phyloP scores from a whole-genome alignment of 2,888 invertebrate genomes.

The Empis stercorea region DNA sequence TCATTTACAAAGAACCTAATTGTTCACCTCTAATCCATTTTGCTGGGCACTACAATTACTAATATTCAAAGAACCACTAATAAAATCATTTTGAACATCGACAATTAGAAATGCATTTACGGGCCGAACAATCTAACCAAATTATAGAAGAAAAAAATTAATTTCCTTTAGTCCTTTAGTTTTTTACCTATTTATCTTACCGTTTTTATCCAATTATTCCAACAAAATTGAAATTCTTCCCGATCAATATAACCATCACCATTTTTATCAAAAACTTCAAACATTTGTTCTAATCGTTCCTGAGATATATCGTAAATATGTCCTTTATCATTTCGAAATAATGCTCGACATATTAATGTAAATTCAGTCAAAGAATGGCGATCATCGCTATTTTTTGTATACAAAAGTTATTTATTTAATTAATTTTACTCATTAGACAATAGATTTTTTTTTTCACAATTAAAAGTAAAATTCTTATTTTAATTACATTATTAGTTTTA shows the following conservation, averaged over 20 bases:
- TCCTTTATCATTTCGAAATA: constrained; percentile 76
- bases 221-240: constrained; percentile 74
- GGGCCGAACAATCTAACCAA: constrained; percentile 61
- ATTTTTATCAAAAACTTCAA: constrained; percentile 69
- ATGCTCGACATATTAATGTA: constrained; percentile 65
- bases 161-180: too few species aligned
- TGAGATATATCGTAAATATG: constrained; percentile 66
- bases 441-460: too few species aligned
- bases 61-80: constrained; percentile 84
- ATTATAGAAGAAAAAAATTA: background rate
- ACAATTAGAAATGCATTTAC: constrained; percentile 82
- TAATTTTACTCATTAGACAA: too few species aligned
- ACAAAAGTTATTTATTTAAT: too few species aligned
- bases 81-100: constrained; percentile 97
- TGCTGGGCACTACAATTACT: constrained; percentile 87
- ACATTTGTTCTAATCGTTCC: constrained; percentile 58
- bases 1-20: too few species aligned
- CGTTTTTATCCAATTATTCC: constrained; percentile 85
- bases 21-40: constrained; percentile 64
- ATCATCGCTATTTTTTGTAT: constrained; percentile 48
- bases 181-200: constrained; percentile 41
- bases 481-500: too few species aligned
- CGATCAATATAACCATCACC: constrained; percentile 63
- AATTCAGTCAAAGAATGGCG: constrained; percentile 65
- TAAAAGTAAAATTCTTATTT: too few species aligned